Base-by-base conservation (phyloP, 2,113 vertebrate species). In the Heliornis fulica region DNA sequence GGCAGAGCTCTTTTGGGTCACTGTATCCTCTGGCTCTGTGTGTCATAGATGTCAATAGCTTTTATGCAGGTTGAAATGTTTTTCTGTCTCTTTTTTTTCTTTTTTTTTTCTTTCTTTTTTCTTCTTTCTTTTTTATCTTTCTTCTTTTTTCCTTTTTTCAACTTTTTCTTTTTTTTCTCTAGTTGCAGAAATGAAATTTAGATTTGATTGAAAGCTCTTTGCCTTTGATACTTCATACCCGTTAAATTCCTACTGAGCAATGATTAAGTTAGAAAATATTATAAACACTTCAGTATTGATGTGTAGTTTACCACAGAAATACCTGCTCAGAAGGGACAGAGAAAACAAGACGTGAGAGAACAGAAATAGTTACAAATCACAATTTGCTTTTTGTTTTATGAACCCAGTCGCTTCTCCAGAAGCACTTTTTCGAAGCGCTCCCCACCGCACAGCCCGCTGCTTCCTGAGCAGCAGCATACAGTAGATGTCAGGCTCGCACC, bases 351-450 rank as follows among this genome's bases (percentile, higher is more conserved):
- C 6, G 22, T 23, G 48, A 48, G 51, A 53, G 51, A 29, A 53
- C 15, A 54, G 28, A 54, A 54, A 31, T 54, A 3, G 21, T 13
- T 12, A 13, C 6, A 3, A 9, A 3, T 9, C 13, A 10, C 13
- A 19, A 32, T 45, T 50, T 2, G 4, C 1, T 32, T 43, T 32
- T 19, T 13, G 15, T 22, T 26, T 21, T 45, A 17, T 3, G 13
- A 76, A 84, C 7, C 7, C 13, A 10, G 6, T 6, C 21, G 10
- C 15, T 38, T 54, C 34, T 29, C 50, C 13, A 14, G 5, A 29
- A 41, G 19, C 50, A 3, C 20, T 4, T 16, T 23, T 22, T 7
- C 23, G 11, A 14, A 13, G 21, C 1, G 0, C 15, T 15, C 8
- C 3, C 14, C 1, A 0, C 23, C 31, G 26, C 8, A 4, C 4